phyloP scores from a whole-genome alignment of 1,140 invertebrate species.

The Drosophila santomea region DNA sequence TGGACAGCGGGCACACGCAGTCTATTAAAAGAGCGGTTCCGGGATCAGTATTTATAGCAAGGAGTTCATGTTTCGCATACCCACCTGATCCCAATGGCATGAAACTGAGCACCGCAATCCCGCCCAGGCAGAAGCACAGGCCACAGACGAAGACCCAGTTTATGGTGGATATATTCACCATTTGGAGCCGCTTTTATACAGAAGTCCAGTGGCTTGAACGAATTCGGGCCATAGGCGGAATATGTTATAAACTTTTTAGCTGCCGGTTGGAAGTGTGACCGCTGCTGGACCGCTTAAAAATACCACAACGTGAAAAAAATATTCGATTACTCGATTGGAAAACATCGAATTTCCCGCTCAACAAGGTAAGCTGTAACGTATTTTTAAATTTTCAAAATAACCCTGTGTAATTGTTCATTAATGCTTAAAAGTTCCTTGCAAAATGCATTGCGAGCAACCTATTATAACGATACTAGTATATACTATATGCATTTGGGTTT shows the following conservation, averaged over 20 bases:
- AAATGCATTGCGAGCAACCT: too few species aligned
- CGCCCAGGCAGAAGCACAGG: slow-evolving; percentile 71
- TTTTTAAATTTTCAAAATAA: neutral
- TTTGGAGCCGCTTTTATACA: slow-evolving; percentile 32
- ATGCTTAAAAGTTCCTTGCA: too few species aligned
- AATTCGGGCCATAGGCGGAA: slow-evolving; percentile 16
- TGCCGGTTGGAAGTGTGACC: slow-evolving; percentile 10
- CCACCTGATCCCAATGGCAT: slow-evolving; percentile 77
- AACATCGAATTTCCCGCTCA: neutral
- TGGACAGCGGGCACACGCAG: slow-evolving; percentile 75
- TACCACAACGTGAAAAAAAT: neutral
- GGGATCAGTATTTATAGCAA: slow-evolving; percentile 52
- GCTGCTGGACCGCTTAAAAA: neutral
- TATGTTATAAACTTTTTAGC: slow-evolving; percentile 13
- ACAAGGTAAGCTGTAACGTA: neutral
- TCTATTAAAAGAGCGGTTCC: slow-evolving; percentile 49
- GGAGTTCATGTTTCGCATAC: slow-evolving; percentile 11
- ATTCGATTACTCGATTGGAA: neutral
- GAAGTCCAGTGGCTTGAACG: neutral
- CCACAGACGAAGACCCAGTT: slow-evolving; percentile 82
- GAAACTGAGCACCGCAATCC: slow-evolving; percentile 73
- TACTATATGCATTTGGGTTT: neutral
- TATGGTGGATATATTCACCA: slow-evolving; percentile 74
- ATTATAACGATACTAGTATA: neutral
- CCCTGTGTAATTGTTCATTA: too few species aligned